phyloP scores from a whole-genome alignment of 2,797 vertebrate species.

The Galaxias olidus region DNA sequence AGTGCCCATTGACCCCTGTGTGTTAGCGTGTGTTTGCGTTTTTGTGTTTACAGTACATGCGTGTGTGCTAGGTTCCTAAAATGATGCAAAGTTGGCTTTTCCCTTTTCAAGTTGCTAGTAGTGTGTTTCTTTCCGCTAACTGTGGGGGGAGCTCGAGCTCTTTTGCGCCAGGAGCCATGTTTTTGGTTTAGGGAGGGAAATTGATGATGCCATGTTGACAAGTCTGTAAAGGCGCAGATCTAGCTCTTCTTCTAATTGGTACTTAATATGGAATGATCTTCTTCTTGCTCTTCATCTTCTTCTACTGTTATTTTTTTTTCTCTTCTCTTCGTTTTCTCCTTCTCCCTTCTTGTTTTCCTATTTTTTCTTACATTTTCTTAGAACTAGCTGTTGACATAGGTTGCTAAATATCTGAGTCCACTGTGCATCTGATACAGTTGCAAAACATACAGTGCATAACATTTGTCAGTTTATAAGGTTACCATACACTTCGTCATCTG shows the following conservation, averaged over 20 bases:
- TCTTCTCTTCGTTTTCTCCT: background rate
- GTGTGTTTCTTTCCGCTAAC: constrained; percentile 65
- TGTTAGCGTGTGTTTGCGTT: background rate
- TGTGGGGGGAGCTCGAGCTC: constrained; percentile 81
- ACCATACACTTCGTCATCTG: no score
- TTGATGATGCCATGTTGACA: constrained; percentile 60
- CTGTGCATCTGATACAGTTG: no score
- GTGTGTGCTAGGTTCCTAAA: no score
- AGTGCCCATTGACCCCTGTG: background rate
- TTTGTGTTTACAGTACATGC: constrained; percentile 29
- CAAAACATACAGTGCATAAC: no score
- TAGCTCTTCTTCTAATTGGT: constrained; percentile 49
- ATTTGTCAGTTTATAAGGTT: no score
- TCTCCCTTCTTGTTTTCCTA: no score
- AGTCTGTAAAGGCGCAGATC: constrained; percentile 62
- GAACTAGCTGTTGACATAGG: no score
- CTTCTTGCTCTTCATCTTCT: constrained; percentile 37
- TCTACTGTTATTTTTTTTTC: constrained; percentile 19
- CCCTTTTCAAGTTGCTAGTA: constrained; percentile 56
- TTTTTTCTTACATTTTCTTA: no score
- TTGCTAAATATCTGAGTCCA: no score
- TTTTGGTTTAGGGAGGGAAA: constrained; percentile 64
- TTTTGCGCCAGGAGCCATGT: constrained; percentile 68
- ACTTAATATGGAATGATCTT: constrained; percentile 40
- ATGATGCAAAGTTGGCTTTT: constrained; percentile 64